These are phyloP conservation scores for Chelon auratus DNA, from an alignment of 2,797 vertebrate genomes.

Conservation along the genomic window DNA sequence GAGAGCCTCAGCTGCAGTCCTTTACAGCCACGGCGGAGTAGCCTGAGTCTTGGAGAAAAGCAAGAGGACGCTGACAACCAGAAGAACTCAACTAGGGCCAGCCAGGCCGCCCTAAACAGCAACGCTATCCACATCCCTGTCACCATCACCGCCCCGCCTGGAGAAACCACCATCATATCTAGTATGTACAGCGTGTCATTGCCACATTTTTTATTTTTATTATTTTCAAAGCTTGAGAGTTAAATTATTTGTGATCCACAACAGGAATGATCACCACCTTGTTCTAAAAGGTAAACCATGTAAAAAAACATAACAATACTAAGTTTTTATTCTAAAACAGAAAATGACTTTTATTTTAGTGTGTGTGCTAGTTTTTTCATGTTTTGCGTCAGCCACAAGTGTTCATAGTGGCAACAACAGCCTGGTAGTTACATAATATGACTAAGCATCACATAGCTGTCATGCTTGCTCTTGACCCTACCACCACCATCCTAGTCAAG, in stretches of 20 bases:
- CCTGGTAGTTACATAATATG: too few relatives aligned
- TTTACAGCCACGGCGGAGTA: constrained; percentile 70
- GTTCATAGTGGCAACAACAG: not conserved
- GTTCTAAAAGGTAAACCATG: not conserved
- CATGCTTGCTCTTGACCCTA: not conserved
- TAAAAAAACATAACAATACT: too few relatives aligned
- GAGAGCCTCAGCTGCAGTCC: constrained; percentile 72
- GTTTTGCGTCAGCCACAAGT: not conserved
- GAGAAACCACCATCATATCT: constrained; percentile 89
- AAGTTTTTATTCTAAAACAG: not conserved
- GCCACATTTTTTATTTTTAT: too few relatives aligned
- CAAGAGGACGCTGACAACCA: constrained; percentile 96
- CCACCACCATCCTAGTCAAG: constrained; percentile 6
- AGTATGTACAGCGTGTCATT: constrained; percentile 78
- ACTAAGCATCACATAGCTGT: too few relatives aligned
- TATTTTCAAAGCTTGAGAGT: not conserved
- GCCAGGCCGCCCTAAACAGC: constrained; percentile 81
- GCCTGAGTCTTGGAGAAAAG: constrained; percentile 82
- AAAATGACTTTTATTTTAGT: not conserved
- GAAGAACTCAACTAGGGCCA: constrained; percentile 92
- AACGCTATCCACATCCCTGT: constrained; percentile 89
- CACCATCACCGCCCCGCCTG: constrained; percentile 88
- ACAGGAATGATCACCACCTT: too few relatives aligned
- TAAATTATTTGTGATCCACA: not conserved
- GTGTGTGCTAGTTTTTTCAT: not conserved